Conservation (phyloP, 2,797 vertebrate genomes). For the Chelon auratus region DNA sequence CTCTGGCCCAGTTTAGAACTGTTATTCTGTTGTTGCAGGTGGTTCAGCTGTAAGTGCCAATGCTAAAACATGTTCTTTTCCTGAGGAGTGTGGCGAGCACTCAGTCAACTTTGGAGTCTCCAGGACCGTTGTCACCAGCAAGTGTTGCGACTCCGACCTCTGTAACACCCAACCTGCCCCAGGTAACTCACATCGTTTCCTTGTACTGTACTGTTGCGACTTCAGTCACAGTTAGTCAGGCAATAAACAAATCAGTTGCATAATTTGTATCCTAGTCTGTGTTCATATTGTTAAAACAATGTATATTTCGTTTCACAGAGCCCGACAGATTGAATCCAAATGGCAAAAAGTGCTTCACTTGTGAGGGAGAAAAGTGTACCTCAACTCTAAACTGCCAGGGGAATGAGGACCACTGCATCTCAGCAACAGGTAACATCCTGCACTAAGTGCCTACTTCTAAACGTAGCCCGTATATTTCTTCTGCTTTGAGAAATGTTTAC, state of each 20-base stretch:
- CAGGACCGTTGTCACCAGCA: background rate
- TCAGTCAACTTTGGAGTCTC: constrained; percentile 49
- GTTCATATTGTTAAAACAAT: background rate
- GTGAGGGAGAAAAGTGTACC: constrained; percentile 31
- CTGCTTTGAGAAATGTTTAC: too few relatives aligned
- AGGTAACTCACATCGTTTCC: constrained; percentile 48
- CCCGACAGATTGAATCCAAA: constrained; percentile 7
- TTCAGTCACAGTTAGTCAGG: too few relatives aligned
- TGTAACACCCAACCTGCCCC: constrained; percentile 55
- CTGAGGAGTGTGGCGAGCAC: constrained; percentile 33
- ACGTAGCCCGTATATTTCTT: too few relatives aligned
- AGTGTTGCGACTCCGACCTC: constrained; percentile 58
- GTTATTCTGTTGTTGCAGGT: constrained; percentile 40
- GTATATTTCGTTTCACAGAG: constrained; percentile 28
- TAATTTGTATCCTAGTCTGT: too few relatives aligned
- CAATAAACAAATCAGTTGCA: too few relatives aligned
- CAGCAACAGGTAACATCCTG: constrained; percentile 38
- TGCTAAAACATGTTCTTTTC: constrained; percentile 3
- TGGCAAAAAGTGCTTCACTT: constrained; percentile 63
- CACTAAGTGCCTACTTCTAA: too few relatives aligned
- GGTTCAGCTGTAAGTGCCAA: accelerated
- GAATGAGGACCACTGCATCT: constrained; percentile 62
- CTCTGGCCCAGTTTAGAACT: background rate
- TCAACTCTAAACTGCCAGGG: constrained; percentile 41
- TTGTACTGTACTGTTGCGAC: too few relatives aligned